phyloP scores from a whole-genome alignment of 2,888 invertebrate species.

The Colletes collaris region DNA sequence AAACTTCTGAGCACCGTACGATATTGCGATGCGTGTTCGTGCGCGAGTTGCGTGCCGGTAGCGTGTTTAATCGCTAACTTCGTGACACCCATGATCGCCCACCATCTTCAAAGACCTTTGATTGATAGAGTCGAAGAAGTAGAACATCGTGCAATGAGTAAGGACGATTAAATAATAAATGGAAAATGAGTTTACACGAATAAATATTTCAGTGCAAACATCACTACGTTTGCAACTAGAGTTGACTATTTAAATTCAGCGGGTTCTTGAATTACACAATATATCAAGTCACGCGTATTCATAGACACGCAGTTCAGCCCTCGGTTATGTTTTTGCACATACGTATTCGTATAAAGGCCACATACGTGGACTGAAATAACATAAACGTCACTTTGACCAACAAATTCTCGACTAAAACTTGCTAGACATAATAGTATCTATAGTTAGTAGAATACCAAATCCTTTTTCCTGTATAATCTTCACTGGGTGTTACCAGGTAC shows the following conservation, averaged over 20 bases:
- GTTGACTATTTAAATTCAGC: no score
- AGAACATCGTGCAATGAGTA: neutral
- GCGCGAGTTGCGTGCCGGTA: constrained; percentile 34
- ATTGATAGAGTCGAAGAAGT: constrained; percentile 38
- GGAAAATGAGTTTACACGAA: neutral
- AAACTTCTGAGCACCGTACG: constrained; percentile 4
- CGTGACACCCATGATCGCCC: constrained; percentile 33
- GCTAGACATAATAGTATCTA: neutral
- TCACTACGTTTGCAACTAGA: neutral
- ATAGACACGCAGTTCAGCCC: no score
- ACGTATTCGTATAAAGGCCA: no score
- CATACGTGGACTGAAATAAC: no score
- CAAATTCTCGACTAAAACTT: neutral
- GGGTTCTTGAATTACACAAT: no score
- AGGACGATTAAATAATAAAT: neutral
- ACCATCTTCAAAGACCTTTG: constrained; percentile 36
- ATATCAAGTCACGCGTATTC: no score
- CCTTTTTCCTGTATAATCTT: neutral
- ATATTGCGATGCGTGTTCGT: constrained; percentile 33
- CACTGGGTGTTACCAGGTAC: neutral
- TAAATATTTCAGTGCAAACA: neutral
- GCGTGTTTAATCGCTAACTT: constrained; percentile 53
- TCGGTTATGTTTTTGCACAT: no score
- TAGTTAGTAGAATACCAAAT: neutral
- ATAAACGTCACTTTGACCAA: no score